Evolutionary conservation across 2,797 vertebrate species (phyloP), one percentile per base, ranked within the genome.

Genomic region (Intellagama lesueurii): DNA sequence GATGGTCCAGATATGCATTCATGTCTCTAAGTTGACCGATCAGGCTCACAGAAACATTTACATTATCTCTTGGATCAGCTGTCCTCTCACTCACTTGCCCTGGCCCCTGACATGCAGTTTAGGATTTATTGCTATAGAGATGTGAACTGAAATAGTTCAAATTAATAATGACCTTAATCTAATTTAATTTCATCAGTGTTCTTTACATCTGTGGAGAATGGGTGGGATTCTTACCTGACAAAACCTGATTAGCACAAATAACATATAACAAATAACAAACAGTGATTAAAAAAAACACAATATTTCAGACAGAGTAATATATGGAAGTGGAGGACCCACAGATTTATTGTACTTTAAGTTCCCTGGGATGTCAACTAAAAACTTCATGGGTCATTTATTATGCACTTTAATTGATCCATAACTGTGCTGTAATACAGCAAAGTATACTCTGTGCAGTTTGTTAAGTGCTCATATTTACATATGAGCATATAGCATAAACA

Each of bases 101-200:
- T 77, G 56, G 49, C 44, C n/a, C n/a, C n/a, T n/a, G n/a, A n/a
- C n/a, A 78, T 6, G 78, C 9, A 64, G 72, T 16, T 26, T 60
- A 35, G 35, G 52, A 64, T 12, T 68, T 8, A 68, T 32, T 66
- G 6, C 17, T 68, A 30, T 14, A 49, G 52, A 24, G 44, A 68
- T 44, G n/a, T 68, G 52, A 68, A 78, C 7, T 68, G 76, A 86
- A 78, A 78, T 4, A 49, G 17, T 68, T 49, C 26, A 86, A 68
- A 68, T 66, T 78, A 47, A 86, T 68, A 77, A 85, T 5, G 52
- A 7, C 26, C 17, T 78, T 86, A 86, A 86, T 22, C 68, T 87
- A 56, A 90, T 94, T 94, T 94, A 89, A 91, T 87, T 77, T 92
- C 86, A 91, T 79, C 88, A 90, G 30, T 88, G 92, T 95, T 93